Base-by-base conservation (phyloP, 2,113 vertebrate genomes). In the Ovis aries region DNA sequence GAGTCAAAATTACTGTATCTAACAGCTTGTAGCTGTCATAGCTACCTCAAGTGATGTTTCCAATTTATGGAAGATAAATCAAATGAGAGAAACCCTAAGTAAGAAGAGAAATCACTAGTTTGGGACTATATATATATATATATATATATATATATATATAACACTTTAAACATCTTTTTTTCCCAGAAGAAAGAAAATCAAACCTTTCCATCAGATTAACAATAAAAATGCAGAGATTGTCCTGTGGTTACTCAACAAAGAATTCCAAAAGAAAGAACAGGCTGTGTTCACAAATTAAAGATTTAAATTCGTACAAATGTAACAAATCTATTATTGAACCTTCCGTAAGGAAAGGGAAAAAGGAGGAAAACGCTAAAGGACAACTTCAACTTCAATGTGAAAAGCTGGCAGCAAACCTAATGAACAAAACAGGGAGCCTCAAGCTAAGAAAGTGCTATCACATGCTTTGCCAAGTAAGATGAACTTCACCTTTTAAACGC, bases 341-440 rank as follows among this genome's bases (percentile, higher is more conserved):
- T 97, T 89, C 40, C 27, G 6, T 82, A 94, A 85, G 81, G 95
- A 97, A 84, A 88, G 52, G 50, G 96, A 95, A 96, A 96, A 78
- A 67, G 29, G 78, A 57, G 88, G 59, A 60, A 88, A 74, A 90
- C 1, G 27, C 59, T 0, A 88, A 88, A 59, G 91, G 96, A 94
- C 84, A 91, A 60, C 77, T 94, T 98, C 62, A 91, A 96, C 97
- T 97, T 98, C 86, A 97, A 2, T 0, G 8, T 81, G 83, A 90
- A 97, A 98, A 98, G 59, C 62, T 91, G 85, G 85, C 43, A 71
- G 25, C 40, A 91, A 29, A 84, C 82, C 94, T 95, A 98, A 98
- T 98, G 98, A 98, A 95, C 91, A 97, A 80, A 97, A 97, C 95
- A 98, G 95, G 98, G 97, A 77, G 67, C 98, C 97, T 98, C 45